Base-by-base conservation (phyloP, 1,140 invertebrate species). In the Batillaria attramentaria region DNA sequence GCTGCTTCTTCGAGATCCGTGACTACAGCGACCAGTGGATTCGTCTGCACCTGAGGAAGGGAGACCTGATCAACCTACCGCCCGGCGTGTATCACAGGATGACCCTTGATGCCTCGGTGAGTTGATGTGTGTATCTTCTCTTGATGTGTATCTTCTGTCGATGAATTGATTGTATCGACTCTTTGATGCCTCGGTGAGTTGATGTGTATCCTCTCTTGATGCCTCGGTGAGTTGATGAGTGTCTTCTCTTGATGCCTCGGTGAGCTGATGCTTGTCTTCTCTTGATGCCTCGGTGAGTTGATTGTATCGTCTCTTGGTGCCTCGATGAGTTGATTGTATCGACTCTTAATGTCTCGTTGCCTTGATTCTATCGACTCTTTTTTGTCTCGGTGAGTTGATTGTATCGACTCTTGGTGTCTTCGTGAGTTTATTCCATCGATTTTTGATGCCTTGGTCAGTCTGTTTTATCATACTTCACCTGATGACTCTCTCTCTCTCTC, bases 61-160 rank as follows among this genome's bases (percentile, higher is more conserved):
- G 97, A 20, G 98, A 99, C 92, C 92, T 99, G 87, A 93, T 99
- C 65, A 94, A 98, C 75, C 94, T 99, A 77, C 98, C 98, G 1
- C 95, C 96, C 84, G 98, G 98, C 77, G 98, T 98, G 83, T 99
- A 99, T 91, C 98, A 99, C 87, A 93, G 98, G 69, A 98, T 99
- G 89, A 98, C 96, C 10, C 92, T 97, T 31, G 97, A 99, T 89
- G 60, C 80, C 3, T 86, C 86, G 33, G 92, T 91, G 84, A n/a
- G 68, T 60, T n/a, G n/a, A n/a, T n/a, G n/a, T n/a, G n/a, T n/a
- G n/a, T n/a, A n/a, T n/a, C n/a, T n/a, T n/a, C n/a, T n/a, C n/a
- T n/a, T n/a, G n/a, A n/a, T n/a, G n/a, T n/a, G n/a, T n/a, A n/a
- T n/a, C n/a, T n/a, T n/a, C n/a, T n/a, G n/a, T n/a, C n/a, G n/a